A percentile compares a stretch with the other conserved stretches of the same genome.
These are phyloP conservation scores for Aphelinus certus DNA, from an alignment of 1,140 invertebrate species.

Conservation along the genomic window DNA sequence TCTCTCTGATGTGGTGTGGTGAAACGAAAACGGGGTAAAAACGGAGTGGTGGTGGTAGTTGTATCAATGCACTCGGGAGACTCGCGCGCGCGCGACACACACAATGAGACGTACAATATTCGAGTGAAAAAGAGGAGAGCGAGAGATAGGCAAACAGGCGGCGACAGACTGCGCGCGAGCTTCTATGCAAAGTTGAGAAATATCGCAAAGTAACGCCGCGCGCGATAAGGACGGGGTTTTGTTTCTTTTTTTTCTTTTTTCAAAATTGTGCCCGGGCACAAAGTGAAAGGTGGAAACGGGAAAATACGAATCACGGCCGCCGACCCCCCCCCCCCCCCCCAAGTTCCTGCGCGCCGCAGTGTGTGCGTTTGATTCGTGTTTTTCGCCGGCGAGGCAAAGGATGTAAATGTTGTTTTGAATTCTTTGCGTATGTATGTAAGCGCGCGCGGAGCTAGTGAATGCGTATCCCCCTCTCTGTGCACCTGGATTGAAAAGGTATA, in stretches of 20 bases:
- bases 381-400: background rate
- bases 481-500: no score
- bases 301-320: background rate
- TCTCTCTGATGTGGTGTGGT: no score
- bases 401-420: constrained; percentile 9
- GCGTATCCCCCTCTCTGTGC: no score
- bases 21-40: no score
- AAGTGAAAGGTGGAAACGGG: background rate
- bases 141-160: background rate
- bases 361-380: background rate
- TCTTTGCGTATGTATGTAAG: background rate
- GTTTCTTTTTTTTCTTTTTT: background rate
- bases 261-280: background rate
- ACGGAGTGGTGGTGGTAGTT: no score
- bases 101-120: constrained; percentile 1
- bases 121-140: background rate
- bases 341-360: no score
- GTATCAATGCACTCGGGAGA: no score
- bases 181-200: no score
- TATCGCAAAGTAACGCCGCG: no score
- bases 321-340: no score
- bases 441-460: background rate
- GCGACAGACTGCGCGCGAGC: background rate
- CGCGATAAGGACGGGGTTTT: no score
- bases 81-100: background rate